Conservation (phyloP, 2,113 vertebrate species). For the Vombatus ursinus region DNA sequence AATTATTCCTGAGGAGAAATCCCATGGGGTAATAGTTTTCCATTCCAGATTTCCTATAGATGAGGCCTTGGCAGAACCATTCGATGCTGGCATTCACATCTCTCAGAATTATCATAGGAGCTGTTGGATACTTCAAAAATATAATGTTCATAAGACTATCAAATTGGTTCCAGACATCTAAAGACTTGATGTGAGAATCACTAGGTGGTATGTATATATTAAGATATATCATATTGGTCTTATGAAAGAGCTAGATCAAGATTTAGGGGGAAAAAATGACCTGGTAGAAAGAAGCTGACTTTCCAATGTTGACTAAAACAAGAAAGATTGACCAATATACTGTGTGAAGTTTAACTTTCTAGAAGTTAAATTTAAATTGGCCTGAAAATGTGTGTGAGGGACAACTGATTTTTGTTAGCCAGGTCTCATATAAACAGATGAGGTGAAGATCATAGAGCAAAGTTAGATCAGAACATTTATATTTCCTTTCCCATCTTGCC, state of each 20-base stretch:
- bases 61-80: slow-evolving; percentile 47
- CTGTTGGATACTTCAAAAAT: slow-evolving; percentile 74
- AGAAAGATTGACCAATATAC: neutral
- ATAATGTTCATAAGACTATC: slow-evolving; percentile 74
- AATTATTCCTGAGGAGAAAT: slow-evolving; percentile 68
- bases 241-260: neutral
- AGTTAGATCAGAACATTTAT: neutral
- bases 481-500: neutral
- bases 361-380: neutral
- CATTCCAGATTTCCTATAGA: slow-evolving; percentile 68
- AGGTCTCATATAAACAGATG: neutral
- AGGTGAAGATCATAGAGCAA: neutral
- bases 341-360: neutral
- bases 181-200: neutral
- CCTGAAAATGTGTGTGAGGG: neutral
- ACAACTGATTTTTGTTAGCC: neutral
- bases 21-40: slow-evolving; percentile 76
- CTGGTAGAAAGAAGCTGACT: neutral
- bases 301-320: neutral
- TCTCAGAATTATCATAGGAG: slow-evolving; percentile 74
- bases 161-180: slow-evolving; percentile 45
- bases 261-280: neutral
- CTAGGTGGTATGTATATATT: neutral
- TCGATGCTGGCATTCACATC: slow-evolving; percentile 66
- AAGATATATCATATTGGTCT: neutral